Conservation (phyloP, 2,888 invertebrate species). For the Tetramorium bicarinatum region DNA sequence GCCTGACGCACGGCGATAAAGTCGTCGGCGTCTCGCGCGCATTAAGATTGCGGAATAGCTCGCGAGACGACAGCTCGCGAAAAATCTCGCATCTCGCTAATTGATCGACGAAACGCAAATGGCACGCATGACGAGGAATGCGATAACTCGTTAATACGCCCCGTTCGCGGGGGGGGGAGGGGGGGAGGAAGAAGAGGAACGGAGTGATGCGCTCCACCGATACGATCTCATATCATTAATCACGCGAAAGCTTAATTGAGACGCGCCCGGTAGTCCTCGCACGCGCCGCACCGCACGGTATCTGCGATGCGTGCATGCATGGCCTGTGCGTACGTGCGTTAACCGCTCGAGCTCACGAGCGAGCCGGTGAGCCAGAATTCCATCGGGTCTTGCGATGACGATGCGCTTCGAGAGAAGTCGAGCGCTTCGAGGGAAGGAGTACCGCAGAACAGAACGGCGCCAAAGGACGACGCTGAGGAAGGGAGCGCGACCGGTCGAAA, state of each 20-base stretch:
- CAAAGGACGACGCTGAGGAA: conserved; percentile 65
- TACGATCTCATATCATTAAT: conserved; percentile 43
- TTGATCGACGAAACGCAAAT: conserved; percentile 16
- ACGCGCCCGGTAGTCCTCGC: conserved; percentile 47
- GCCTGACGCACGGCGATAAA: not conserved
- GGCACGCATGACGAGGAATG: conserved; percentile 8
- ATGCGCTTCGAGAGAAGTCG: conserved; percentile 53
- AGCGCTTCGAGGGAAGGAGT: conserved; percentile 58
- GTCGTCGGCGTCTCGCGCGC: not conserved
- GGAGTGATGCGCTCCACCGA: not conserved
- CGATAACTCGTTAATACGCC: conserved; percentile 27
- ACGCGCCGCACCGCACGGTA: conserved; percentile 35
- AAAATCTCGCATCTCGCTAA: not conserved
- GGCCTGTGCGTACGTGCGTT: not conserved
- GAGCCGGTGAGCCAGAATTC: conserved; percentile 33
- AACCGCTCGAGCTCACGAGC: not conserved
- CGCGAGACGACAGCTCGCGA: not conserved
- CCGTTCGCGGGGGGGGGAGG: not conserved
- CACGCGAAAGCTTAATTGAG: conserved; percentile 52
- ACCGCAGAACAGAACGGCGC: conserved; percentile 71
- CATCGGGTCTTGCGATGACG: conserved; percentile 30
- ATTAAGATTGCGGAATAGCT: conserved; percentile 24
- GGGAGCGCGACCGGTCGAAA: conserved; percentile 71
- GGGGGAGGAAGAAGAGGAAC: not conserved
- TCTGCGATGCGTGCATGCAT: conserved; percentile 16